Conservation (phyloP, 2,113 vertebrate genomes). For the Percina caprodes region DNA sequence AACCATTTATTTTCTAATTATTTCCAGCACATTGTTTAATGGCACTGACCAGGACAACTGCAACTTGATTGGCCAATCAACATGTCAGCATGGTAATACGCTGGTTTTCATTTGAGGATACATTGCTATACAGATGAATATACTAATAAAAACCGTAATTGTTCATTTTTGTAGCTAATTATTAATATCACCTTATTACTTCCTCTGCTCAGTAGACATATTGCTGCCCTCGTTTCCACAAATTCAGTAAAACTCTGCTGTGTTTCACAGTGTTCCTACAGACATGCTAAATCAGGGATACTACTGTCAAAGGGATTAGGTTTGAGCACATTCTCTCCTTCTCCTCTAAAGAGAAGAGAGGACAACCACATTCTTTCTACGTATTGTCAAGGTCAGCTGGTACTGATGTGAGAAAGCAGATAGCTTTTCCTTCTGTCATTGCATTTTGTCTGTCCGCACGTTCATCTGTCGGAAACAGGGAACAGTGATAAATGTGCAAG, state of each 20-base stretch:
- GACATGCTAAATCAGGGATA: neutral
- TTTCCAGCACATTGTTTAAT: conserved; percentile 19
- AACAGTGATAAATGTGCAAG: conserved; percentile 75
- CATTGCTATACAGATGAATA: neutral
- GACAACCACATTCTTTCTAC: conserved; percentile 20
- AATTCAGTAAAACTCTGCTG: neutral
- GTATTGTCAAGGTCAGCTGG: conserved; percentile 55
- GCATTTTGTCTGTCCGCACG: conserved; percentile 41
- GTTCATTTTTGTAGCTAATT: conserved; percentile 7
- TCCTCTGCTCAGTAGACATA: neutral
- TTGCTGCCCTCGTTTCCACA: neutral
- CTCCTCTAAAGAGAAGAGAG: conserved; percentile 36
- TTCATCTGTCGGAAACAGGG: conserved; percentile 56
- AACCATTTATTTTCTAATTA: conserved; percentile 13
- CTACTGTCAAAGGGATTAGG: neutral
- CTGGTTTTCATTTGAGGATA: conserved; percentile 12
- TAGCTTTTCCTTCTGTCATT: conserved; percentile 44
- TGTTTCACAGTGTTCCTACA: neutral
- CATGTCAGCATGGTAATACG: neutral
- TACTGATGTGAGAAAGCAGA: conserved; percentile 48
- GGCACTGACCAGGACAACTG: conserved; percentile 8
- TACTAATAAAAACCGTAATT: neutral
- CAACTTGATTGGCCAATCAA: conserved; percentile 19
- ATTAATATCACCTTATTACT: neutral
- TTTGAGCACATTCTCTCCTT: neutral